Evolutionary conservation across 2,113 vertebrate species (phyloP).

Genomic region (Willisornis vidua): DNA sequence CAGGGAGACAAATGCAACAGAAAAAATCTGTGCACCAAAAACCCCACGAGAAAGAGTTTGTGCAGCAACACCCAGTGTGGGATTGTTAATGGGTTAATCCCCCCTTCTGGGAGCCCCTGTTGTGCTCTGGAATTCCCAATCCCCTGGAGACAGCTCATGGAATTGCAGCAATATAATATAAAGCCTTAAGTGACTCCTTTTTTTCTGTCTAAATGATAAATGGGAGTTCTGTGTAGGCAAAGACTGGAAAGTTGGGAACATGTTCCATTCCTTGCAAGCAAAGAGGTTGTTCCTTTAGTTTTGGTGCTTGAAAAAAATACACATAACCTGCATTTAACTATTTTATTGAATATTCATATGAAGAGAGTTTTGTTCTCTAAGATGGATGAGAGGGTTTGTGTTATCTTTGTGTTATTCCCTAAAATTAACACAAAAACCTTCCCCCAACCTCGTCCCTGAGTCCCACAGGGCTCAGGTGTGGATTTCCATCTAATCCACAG

Average conservation of each 20-base stretch:
- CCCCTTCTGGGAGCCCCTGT: not conserved
- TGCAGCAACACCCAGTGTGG: fast-evolving
- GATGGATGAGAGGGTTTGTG: not conserved
- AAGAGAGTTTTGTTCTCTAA: not conserved
- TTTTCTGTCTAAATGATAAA: not conserved
- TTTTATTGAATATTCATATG: not conserved
- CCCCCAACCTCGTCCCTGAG: not conserved
- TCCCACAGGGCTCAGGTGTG: fast-evolving
- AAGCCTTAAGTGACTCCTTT: not conserved
- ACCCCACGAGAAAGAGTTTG: not conserved
- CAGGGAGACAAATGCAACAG: fast-evolving
- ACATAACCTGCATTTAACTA: not conserved
- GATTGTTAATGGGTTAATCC: fast-evolving
- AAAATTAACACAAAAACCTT: not conserved
- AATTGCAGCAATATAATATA: not conserved
- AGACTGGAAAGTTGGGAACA: not conserved
- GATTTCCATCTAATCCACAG: not conserved
- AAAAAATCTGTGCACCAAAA: not conserved
- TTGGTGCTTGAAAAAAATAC: not conserved
- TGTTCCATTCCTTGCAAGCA: not conserved
- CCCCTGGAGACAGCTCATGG: not conserved
- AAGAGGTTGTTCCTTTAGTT: not conserved
- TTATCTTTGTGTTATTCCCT: not conserved
- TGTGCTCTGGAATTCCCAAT: not conserved
- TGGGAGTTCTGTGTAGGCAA: not conserved